Percentiles rank a stretch among this genome's conserved stretches.
Conservation (phyloP, 2,797 vertebrate genomes). For the Macroramphosus scolopax region DNA sequence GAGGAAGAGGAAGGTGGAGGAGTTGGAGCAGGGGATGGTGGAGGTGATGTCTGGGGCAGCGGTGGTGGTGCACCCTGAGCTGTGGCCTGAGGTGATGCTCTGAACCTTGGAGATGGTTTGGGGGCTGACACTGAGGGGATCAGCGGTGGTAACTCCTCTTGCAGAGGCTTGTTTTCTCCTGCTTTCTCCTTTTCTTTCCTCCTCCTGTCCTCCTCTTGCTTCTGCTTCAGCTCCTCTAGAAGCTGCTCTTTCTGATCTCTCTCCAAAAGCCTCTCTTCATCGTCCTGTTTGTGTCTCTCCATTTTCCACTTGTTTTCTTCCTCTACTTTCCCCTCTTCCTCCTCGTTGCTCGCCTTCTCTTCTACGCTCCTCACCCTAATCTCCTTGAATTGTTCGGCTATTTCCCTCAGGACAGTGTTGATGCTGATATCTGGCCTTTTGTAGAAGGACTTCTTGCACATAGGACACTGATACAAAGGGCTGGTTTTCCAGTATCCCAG, state of each 20-base stretch:
- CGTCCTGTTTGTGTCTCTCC: too few species aligned
- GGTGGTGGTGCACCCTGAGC: background rate
- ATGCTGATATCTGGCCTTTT: conserved; percentile 79
- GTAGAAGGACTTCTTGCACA: conserved; percentile 82
- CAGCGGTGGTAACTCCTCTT: conserved; percentile 52
- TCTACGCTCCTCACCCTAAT: conserved; percentile 54
- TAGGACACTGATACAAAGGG: conserved; percentile 77
- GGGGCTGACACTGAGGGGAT: conserved; percentile 34
- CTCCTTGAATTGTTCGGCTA: conserved; percentile 81
- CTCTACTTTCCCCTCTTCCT: conserved; percentile 22
- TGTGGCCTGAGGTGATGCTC: conserved; percentile 6
- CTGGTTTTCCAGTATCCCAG: conserved; percentile 80
- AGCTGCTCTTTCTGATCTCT: conserved; percentile 50
- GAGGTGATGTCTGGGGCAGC: conserved; percentile 15
- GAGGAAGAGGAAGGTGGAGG: conserved; percentile 32
- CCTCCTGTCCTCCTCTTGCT: conserved; percentile 40
- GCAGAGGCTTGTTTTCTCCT: conserved; percentile 12
- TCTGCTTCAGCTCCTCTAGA: conserved; percentile 55
- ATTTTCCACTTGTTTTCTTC: too few species aligned
- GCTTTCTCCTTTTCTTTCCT: conserved; percentile 29
- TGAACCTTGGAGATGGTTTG: conserved; percentile 3
- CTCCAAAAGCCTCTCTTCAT: conserved; percentile 62
- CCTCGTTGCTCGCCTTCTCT: conserved; percentile 10
- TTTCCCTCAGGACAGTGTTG: conserved; percentile 80
- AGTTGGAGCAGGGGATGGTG: conserved; percentile 38